Evolutionary conservation across 2,113 vertebrate genomes (phyloP), one percentile per base, ranked within the genome.

Genomic region (Pterocles gutturalis): DNA sequence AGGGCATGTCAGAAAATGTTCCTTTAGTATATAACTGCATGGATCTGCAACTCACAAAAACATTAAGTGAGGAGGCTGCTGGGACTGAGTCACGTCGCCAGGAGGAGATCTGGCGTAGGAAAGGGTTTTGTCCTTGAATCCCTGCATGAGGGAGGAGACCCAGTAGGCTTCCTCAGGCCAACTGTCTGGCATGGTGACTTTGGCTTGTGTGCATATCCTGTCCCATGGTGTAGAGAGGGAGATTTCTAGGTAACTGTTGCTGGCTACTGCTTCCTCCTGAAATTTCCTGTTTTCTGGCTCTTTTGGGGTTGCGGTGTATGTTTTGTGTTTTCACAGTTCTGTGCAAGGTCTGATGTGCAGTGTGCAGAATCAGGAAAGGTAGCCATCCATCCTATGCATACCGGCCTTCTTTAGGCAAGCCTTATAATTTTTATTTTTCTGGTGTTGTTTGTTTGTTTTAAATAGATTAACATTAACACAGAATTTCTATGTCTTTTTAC

Each of bases 111-210:
- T 90, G 64, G 29, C 9, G 1, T 22, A 4, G 45, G 20, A 53
- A n/a, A 2, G 2, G 5, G 3, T 53, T 34, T 48, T 49, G 60
- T 64, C 9, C 2, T 0, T 29, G 43, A 71, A 41, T 75, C 18
- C 17, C 21, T 62, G 14, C 1, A 2, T 16, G 57, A 67, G 22
- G 19, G 15, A 33, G 3, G 28, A 41, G 6, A n/a, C 13, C 9
- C 36, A 61, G 7, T 2, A 38, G 61, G 22, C 64, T 89, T 89
- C 53, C 34, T 80, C 33, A 36, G 31, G 38, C 8, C 58, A 51
- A 0, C 14, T 8, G 4, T 25, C 26, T 45, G n/a, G 5, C 21
- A 15, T 0, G 0, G 8, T 85, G 41, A 7, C 4, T 24, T 75
- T 31, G 6, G 6, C 29, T 38, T 18, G 2, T 17, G 20, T 22